Percentiles rank a stretch among this genome's conserved stretches.
Evolutionary conservation across 2,797 vertebrate species (phyloP).

Genomic region (Glyptemys insculpta): DNA sequence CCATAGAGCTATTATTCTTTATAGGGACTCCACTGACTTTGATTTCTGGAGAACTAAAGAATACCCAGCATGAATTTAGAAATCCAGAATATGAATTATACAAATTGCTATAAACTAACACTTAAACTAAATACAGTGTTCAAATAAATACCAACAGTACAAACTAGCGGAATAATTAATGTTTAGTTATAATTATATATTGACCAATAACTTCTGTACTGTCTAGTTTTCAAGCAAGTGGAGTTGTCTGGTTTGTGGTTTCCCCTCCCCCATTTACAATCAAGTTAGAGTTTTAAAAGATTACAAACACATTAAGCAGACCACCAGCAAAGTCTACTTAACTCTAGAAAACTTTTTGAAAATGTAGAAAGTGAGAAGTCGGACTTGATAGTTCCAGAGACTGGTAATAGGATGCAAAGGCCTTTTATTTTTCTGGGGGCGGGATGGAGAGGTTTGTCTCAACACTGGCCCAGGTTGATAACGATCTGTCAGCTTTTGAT

Average conservation of each 20-base stretch:
- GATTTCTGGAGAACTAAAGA: neutral
- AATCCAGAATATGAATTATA: neutral
- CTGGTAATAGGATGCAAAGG: neutral
- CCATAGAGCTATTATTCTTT: neutral
- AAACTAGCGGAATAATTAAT: neutral
- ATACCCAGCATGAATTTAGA: neutral
- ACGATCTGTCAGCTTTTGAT: neutral
- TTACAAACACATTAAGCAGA: neutral
- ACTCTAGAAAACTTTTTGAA: neutral
- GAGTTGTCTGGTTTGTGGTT: neutral
- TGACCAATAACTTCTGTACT: neutral
- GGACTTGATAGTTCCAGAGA: neutral
- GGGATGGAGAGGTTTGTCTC: neutral
- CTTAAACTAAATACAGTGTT: too few relatives aligned
- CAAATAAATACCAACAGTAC: neutral
- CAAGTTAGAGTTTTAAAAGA: neutral
- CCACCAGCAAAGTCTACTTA: neutral
- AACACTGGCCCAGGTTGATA: neutral
- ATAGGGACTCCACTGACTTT: neutral
- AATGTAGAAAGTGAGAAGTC: neutral
- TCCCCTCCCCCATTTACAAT: neutral
- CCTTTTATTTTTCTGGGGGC: fast-evolving
- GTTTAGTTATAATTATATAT: neutral
- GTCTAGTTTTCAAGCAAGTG: neutral
- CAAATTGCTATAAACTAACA: neutral